These are phyloP conservation scores for Forbesichthys agassizii DNA, from an alignment of 2,113 vertebrate genomes.

Conservation along the genomic window DNA sequence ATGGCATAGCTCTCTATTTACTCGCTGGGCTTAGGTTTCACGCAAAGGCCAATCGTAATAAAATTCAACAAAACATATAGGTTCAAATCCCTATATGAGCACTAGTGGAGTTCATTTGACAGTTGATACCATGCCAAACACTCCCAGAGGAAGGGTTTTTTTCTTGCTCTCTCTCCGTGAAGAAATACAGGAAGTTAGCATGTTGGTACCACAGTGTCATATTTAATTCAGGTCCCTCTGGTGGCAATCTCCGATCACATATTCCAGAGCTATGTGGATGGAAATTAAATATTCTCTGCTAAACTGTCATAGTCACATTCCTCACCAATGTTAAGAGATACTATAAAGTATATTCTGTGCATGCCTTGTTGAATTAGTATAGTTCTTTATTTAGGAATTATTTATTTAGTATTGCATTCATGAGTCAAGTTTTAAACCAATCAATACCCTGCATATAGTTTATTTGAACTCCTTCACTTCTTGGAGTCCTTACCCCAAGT, in stretches of 20 bases:
- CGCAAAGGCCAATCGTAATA: constrained; percentile 79
- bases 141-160: constrained; percentile 73
- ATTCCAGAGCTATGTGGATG: constrained; percentile 16
- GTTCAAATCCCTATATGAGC: constrained; percentile 55
- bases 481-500: too few relatives aligned
- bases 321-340: background rate
- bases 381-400: background rate
- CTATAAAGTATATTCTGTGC: background rate
- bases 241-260: constrained; percentile 28
- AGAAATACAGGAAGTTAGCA: constrained; percentile 67
- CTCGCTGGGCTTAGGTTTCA: constrained; percentile 74
- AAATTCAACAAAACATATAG: constrained; percentile 80
- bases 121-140: constrained; percentile 72
- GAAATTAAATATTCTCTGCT: constrained; percentile 29
- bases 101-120: constrained; percentile 72
- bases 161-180: constrained; percentile 64
- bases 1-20: constrained; percentile 82
- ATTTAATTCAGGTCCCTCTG: constrained; percentile 32
- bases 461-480: too few relatives aligned
- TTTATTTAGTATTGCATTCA: too few relatives aligned
- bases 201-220: constrained; percentile 31
- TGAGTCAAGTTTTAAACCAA: too few relatives aligned
- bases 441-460: too few relatives aligned
- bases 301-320: background rate
- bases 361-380: background rate